These are phyloP conservation scores for Caenorhabditis sp. DNA, from an alignment of 2,888 invertebrate species.

Conservation along the genomic window DNA sequence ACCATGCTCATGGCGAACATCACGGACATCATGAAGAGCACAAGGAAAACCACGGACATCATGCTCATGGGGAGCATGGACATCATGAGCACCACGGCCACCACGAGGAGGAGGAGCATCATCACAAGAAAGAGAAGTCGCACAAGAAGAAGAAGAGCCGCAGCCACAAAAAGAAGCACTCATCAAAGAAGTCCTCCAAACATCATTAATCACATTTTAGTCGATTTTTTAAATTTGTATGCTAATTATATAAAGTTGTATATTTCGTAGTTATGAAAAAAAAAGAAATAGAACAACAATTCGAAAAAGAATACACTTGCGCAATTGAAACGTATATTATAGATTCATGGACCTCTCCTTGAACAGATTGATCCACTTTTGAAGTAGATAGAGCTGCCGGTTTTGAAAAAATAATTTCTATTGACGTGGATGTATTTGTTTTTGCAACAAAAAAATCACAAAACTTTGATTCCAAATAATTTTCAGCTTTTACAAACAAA, in stretches of 20 bases:
- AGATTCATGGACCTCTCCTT: neutral
- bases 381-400: too few species aligned
- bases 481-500: too few species aligned
- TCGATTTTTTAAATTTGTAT: neutral
- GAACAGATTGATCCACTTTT: too few species aligned
- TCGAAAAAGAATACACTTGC: neutral
- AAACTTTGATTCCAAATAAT: too few species aligned
- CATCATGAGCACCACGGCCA: neutral
- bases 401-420: too few species aligned
- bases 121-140: neutral
- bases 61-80: too few species aligned
- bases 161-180: neutral
- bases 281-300: too few species aligned
- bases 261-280: neutral
- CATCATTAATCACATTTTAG: neutral
- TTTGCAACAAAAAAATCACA: too few species aligned
- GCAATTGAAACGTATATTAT: neutral
- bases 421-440: too few species aligned
- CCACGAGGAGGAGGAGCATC: conserved; percentile 4
- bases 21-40: conserved; percentile 13
- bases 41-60: neutral
- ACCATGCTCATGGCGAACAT: conserved; percentile 9
- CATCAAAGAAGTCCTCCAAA: neutral
- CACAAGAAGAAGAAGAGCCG: neutral
- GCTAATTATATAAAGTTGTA: neutral